Conservation (phyloP, 2,888 invertebrate genomes). For the Heliconius ismenius region DNA sequence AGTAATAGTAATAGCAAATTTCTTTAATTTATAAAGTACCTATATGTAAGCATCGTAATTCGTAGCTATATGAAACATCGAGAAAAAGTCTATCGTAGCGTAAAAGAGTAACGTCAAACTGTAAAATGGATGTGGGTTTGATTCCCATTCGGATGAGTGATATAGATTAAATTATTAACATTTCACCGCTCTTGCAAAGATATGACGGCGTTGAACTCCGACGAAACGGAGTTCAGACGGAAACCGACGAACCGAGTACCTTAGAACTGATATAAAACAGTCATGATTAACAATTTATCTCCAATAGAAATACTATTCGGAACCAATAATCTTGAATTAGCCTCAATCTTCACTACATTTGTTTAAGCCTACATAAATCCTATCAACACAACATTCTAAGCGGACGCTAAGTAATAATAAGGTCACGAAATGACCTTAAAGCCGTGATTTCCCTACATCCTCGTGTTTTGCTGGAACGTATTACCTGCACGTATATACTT, state of each 20-base stretch:
- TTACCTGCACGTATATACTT: neutral
- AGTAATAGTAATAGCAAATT: neutral
- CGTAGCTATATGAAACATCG: too few species aligned
- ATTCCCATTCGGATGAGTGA: too few species aligned
- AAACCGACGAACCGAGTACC: neutral
- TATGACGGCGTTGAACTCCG: neutral
- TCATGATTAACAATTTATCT: too few species aligned
- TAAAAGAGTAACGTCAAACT: too few species aligned
- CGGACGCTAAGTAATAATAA: slow-evolving; percentile 21
- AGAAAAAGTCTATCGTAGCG: too few species aligned
- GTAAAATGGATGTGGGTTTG: too few species aligned
- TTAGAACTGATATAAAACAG: too few species aligned
- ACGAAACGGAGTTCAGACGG: neutral
- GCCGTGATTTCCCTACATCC: slow-evolving; percentile 38
- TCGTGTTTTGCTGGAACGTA: slow-evolving; percentile 5
- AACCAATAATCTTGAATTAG: neutral
- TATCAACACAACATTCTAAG: slow-evolving; percentile 13
- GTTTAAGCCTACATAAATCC: slow-evolving; percentile 6
- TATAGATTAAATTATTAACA: neutral
- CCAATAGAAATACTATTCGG: neutral
- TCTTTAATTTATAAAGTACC: too few species aligned
- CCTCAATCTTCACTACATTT: neutral
- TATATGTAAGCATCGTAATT: too few species aligned
- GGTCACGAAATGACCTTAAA: slow-evolving; percentile 34
- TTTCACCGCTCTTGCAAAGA: neutral